phyloP scores from a whole-genome alignment of 2,113 vertebrate species.

The Pangasianodon gigas region DNA sequence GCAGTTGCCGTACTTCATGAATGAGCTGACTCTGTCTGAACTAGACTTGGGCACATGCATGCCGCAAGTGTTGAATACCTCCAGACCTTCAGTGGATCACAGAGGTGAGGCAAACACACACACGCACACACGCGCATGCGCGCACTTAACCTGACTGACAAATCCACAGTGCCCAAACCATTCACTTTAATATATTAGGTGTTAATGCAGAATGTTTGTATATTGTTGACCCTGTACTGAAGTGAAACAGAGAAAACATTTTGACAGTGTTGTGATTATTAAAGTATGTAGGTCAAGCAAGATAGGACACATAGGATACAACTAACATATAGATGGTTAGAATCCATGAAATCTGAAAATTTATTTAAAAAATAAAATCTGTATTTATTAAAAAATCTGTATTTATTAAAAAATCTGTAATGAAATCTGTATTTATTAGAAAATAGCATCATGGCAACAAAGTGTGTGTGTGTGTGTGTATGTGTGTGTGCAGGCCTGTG shows the following conservation, averaged over 20 bases:
- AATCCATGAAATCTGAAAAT: too few species aligned
- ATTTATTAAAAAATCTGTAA: too few species aligned
- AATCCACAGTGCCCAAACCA: background rate
- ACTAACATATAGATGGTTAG: background rate
- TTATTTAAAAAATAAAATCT: too few species aligned
- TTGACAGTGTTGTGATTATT: background rate
- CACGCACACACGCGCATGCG: background rate
- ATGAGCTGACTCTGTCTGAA: conserved; percentile 82
- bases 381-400: too few species aligned
- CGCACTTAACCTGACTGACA: background rate
- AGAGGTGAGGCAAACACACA: conserved; percentile 67
- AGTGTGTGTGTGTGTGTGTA: background rate
- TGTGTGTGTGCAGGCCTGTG: conserved; percentile 77
- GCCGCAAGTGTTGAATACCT: conserved; percentile 78
- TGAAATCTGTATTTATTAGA: too few species aligned
- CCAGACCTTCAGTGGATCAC: conserved; percentile 75
- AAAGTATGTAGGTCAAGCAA: background rate
- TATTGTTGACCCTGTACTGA: background rate
- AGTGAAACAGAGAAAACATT: background rate
- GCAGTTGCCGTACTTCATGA: conserved; percentile 90
- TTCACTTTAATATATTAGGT: too few species aligned
- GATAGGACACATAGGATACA: background rate
- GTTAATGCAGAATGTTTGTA: too few species aligned
- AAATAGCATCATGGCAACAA: too few species aligned
- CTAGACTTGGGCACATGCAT: conserved; percentile 85